Conservation (phyloP, 2,797 vertebrate genomes). For the Amazona ochrocephala region DNA sequence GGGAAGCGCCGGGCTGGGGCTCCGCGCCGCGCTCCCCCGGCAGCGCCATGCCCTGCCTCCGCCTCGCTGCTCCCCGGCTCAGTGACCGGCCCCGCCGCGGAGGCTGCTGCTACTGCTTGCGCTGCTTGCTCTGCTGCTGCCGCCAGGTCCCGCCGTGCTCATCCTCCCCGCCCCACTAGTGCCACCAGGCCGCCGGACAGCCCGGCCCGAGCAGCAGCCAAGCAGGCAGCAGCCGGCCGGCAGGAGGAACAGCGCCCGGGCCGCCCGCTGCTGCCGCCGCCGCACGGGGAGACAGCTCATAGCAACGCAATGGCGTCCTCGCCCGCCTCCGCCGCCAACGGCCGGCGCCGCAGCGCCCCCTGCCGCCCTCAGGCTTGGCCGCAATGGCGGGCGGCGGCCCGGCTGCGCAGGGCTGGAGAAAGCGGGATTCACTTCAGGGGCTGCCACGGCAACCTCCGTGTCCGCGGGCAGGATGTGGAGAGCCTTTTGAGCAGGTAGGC, state of each 20-base stretch:
- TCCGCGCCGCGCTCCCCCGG: slow-evolving; percentile 12
- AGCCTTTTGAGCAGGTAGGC: fast-evolving
- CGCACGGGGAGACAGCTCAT: slow-evolving; percentile 36
- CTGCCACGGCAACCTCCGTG: not conserved
- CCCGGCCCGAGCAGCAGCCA: not conserved
- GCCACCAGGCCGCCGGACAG: slow-evolving; percentile 2
- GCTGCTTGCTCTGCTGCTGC: not conserved
- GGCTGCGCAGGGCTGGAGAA: fast-evolving
- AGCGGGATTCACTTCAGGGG: not conserved
- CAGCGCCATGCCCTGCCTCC: slow-evolving; percentile 34
- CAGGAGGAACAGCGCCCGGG: not conserved
- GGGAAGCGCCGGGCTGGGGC: slow-evolving; percentile 24
- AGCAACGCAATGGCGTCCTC: slow-evolving; percentile 58
- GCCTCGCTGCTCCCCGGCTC: not conserved
- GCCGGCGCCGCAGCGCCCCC: slow-evolving; percentile 17
- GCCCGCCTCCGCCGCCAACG: not conserved
- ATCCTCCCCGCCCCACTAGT: slow-evolving; percentile 42
- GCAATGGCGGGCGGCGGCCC: not conserved
- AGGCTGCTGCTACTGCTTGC: not conserved
- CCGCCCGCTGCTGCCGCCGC: slow-evolving; percentile 27
- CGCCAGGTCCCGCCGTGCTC: slow-evolving; percentile 2
- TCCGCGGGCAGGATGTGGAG: fast-evolving
- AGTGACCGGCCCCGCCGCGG: not conserved
- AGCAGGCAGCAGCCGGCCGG: not conserved
- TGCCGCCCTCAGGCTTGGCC: not conserved